Evolutionary conservation across 2,888 invertebrate species (phyloP).

Genomic region (Pseudanteris insignis): DNA sequence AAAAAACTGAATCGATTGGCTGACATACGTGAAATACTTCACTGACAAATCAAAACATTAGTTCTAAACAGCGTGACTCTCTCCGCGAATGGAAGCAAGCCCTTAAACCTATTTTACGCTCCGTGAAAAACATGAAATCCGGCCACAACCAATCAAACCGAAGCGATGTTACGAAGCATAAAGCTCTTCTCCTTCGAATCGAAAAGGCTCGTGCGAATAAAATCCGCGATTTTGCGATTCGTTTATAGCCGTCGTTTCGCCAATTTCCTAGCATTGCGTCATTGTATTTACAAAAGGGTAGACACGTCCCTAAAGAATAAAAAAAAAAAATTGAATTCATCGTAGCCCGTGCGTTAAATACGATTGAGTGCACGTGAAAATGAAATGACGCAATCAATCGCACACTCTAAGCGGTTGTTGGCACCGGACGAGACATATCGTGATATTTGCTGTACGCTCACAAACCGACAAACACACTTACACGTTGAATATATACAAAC

Average conservation of each 20-base stretch:
- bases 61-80: too few species aligned
- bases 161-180: conserved; percentile 10
- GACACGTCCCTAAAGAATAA: conserved; percentile 36
- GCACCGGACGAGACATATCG: conserved; percentile 38
- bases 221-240: conserved; percentile 34
- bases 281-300: conserved; percentile 41
- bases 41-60: too few species aligned
- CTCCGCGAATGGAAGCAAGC: background rate
- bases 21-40: too few species aligned
- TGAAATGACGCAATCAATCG: conserved; percentile 47
- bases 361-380: conserved; percentile 46
- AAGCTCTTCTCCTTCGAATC: conserved; percentile 13
- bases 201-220: conserved; percentile 27
- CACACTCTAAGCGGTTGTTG: conserved; percentile 45
- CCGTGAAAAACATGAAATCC: conserved; percentile 1
- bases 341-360: conserved; percentile 45
- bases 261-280: conserved; percentile 34
- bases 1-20: too few species aligned
- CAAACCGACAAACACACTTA: conserved; percentile 2
- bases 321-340: conserved; percentile 46
- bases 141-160: conserved; percentile 10
- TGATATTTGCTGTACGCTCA: conserved; percentile 32
- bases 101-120: conserved; percentile 4
- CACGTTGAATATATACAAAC: conserved; percentile 15
- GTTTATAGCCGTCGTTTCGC: conserved; percentile 38